Percentiles rank a stretch among this genome's conserved stretches.
Conservation (phyloP, 2,888 invertebrate genomes). For the Limnephilus auricula region DNA sequence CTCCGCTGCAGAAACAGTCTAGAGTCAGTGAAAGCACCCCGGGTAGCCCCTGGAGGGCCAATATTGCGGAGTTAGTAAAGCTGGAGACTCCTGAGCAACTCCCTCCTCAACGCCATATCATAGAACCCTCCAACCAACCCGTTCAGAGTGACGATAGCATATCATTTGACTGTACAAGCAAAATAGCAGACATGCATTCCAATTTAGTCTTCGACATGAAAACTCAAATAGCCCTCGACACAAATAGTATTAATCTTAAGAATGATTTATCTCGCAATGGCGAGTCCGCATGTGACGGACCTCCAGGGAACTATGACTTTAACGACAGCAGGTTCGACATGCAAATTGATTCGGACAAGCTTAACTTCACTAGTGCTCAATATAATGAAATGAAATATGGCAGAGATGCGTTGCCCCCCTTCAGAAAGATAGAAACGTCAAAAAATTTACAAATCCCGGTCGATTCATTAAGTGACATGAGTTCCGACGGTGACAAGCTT, state of each 20-base stretch:
- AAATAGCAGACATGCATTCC: conserved; percentile 56
- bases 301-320: conserved; percentile 59
- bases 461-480: conserved; percentile 59
- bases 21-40: conserved; percentile 46
- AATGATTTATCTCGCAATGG: conserved; percentile 49
- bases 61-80: conserved; percentile 51
- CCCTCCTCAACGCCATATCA: conserved; percentile 44
- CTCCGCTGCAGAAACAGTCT: conserved; percentile 53
- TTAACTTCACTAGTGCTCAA: conserved; percentile 61
- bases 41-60: conserved; percentile 59
- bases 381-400: conserved; percentile 63
- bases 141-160: conserved; percentile 55
- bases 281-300: conserved; percentile 37
- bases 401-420: conserved; percentile 62
- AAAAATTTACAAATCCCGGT: conserved; percentile 62
- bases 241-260: conserved; percentile 52
- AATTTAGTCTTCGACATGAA: conserved; percentile 62
- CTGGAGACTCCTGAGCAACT: conserved; percentile 59
- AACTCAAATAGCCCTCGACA: conserved; percentile 51
- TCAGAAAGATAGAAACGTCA: conserved; percentile 62
- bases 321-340: conserved; percentile 61
- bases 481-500: conserved; percentile 61
- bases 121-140: conserved; percentile 56
- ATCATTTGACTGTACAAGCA: conserved; percentile 59
- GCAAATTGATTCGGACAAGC: conserved; percentile 63